phyloP scores from a whole-genome alignment of 2,888 invertebrate species.

The Mesopsocus fuscifrons region DNA sequence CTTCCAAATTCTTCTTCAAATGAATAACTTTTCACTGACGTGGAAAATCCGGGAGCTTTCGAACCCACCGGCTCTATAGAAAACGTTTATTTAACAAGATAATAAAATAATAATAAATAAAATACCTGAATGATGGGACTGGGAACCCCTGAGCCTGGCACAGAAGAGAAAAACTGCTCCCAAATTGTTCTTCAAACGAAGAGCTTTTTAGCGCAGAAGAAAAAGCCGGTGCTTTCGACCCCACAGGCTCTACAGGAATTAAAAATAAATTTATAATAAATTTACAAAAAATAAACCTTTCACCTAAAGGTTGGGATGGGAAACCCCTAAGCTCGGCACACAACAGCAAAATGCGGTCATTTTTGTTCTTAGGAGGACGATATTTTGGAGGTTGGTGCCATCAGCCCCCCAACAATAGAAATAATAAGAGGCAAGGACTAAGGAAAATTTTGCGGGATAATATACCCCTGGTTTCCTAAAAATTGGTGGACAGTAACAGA shows the following conservation, averaged over 20 bases:
- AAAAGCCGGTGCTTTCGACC: constrained; percentile 26
- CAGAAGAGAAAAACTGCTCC: constrained; percentile 28
- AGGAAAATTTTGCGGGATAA: too few species aligned
- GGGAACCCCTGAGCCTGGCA: constrained; percentile 32
- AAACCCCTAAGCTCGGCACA: constrained; percentile 39
- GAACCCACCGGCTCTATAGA: constrained; percentile 26
- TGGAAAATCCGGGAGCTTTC: constrained; percentile 25
- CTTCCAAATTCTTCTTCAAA: constrained; percentile 22
- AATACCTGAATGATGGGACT: constrained; percentile 30
- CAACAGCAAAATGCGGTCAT: constrained; percentile 31
- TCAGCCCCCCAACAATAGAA: too few species aligned
- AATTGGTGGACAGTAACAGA: too few species aligned
- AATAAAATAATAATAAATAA: too few species aligned
- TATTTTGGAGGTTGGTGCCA: background rate
- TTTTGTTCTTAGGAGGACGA: background rate
- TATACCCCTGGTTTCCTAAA: too few species aligned
- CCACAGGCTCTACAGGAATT: constrained; percentile 29
- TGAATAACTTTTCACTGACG: constrained; percentile 22
- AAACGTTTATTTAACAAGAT: too few species aligned
- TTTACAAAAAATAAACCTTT: constrained; percentile 27
- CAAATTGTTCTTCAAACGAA: constrained; percentile 19
- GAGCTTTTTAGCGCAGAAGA: constrained; percentile 23
- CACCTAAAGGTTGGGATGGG: constrained; percentile 34
- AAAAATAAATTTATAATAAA: constrained; percentile 26
- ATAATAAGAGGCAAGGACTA: too few species aligned